Percentiles rank a stretch among this genome's conserved stretches.
These are phyloP conservation scores for Charina bottae DNA, from an alignment of 2,113 vertebrate species.

Conservation along the genomic window DNA sequence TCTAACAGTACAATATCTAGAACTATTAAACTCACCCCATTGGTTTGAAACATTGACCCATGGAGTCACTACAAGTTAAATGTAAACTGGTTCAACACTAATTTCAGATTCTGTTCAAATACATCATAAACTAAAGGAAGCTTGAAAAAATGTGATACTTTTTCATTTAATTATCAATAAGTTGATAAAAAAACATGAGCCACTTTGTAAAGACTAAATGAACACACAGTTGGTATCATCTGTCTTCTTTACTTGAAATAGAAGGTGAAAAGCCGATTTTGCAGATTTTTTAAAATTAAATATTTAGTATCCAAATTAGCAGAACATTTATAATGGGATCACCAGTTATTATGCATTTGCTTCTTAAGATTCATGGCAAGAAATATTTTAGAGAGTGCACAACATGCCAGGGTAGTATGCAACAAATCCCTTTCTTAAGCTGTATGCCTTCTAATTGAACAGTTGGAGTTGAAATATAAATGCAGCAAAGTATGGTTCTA, in stretches of 20 bases:
- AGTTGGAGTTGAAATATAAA: neutral
- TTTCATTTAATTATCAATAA: neutral
- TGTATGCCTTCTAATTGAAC: neutral
- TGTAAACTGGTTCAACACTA: neutral
- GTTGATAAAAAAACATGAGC: neutral
- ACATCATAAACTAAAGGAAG: neutral
- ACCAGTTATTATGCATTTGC: neutral
- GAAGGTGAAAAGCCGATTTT: neutral
- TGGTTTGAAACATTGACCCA: neutral
- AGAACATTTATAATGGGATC: neutral
- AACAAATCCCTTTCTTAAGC: neutral
- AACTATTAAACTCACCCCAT: neutral
- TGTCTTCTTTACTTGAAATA: neutral
- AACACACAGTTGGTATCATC: neutral
- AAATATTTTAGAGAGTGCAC: neutral
- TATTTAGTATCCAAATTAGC: neutral
- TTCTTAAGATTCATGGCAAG: neutral
- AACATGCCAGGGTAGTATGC: neutral
- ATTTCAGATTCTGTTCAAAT: neutral
- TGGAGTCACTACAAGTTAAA: neutral
- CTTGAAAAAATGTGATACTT: neutral
- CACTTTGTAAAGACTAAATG: neutral
- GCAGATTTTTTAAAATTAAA: neutral
- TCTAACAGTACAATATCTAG: neutral
- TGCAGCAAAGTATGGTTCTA: neutral